Evolutionary conservation across 1,140 invertebrate genomes (phyloP).

Genomic region (Gryllus bimaculatus): DNA sequence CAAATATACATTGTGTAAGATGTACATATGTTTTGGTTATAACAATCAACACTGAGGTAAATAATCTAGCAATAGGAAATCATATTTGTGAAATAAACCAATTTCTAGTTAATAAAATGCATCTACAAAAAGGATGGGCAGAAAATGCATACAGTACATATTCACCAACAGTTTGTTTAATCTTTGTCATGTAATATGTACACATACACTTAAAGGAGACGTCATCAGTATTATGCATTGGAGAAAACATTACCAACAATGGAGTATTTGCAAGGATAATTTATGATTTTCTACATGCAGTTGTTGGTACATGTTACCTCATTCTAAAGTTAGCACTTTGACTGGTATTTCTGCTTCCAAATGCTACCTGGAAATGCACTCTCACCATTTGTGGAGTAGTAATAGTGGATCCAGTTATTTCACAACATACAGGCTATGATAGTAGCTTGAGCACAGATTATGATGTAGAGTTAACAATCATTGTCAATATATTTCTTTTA

Average conservation of each 20-base stretch:
- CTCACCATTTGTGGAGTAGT: neutral
- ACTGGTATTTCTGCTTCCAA: neutral
- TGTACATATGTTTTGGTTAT: neutral
- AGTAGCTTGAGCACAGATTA: slow-evolving; percentile 10
- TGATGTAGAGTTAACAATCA: neutral
- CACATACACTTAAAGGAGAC: slow-evolving; percentile 14
- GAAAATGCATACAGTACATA: slow-evolving; percentile 12
- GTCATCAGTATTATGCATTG: slow-evolving; percentile 12
- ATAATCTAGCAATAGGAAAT: neutral
- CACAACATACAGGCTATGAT: slow-evolving; percentile 9
- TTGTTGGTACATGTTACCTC: neutral
- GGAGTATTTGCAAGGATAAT: neutral
- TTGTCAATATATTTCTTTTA: neutral
- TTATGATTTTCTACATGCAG: neutral
- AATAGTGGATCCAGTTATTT: slow-evolving; percentile 1
- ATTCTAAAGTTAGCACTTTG: neutral
- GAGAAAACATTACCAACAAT: slow-evolving; percentile 11
- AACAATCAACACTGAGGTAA: slow-evolving; percentile 1
- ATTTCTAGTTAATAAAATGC: slow-evolving; percentile 8
- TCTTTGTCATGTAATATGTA: slow-evolving; percentile 17
- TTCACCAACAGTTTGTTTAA: slow-evolving; percentile 17
- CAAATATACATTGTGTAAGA: slow-evolving; percentile 1
- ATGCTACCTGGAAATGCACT: neutral
- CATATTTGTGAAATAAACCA: neutral
- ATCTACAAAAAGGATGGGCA: slow-evolving; percentile 8